Evolutionary conservation across 2,797 vertebrate species (phyloP).

Genomic region (Schizopygopsis pylzovi): DNA sequence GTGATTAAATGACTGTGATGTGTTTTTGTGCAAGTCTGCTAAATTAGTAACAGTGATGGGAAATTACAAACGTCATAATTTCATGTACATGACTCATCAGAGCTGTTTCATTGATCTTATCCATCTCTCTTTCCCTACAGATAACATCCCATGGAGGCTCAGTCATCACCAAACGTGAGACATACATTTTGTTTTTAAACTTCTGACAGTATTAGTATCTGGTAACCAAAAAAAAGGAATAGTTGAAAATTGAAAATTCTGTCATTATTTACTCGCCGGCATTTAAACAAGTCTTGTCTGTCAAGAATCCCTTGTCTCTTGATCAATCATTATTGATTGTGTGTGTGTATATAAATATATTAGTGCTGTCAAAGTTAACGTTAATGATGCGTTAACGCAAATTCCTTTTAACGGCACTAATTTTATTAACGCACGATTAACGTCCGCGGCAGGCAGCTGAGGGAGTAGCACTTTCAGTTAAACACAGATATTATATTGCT

Average conservation of each 20-base stretch:
- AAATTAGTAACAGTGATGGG: slow-evolving; percentile 24
- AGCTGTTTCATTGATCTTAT: slow-evolving; percentile 22
- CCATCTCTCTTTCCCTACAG: slow-evolving; percentile 69
- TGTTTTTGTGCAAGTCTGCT: slow-evolving; percentile 29
- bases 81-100: slow-evolving; percentile 24
- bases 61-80: slow-evolving; percentile 21
- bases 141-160: slow-evolving; percentile 86
- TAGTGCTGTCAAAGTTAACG: no score
- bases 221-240: not conserved
- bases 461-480: no score
- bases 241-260: not conserved
- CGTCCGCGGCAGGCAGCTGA: no score
- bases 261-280: not conserved
- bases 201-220: not conserved
- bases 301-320: not conserved
- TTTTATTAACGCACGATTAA: no score
- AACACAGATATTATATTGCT: no score
- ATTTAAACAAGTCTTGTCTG: not conserved
- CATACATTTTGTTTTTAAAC: not conserved
- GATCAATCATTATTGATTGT: not conserved
- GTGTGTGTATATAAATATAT: not conserved
- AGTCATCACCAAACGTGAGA: slow-evolving; percentile 88
- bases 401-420: no score
- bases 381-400: no score
- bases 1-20: slow-evolving; percentile 22